Conservation (phyloP, 2,113 vertebrate genomes). For the Mionectes macconnelli region DNA sequence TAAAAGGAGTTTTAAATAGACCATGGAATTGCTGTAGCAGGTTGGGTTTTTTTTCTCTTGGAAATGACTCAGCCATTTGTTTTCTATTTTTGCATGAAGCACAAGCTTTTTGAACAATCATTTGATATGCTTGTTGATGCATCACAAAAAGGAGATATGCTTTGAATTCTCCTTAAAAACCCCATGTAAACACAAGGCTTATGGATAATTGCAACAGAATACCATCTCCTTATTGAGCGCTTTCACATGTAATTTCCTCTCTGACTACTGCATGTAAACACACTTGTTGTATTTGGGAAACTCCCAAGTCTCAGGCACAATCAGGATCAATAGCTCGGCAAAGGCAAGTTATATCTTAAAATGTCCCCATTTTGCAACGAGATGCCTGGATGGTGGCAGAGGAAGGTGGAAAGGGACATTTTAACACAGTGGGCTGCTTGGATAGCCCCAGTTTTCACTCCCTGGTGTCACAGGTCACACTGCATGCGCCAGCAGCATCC, state of each 20-base stretch:
- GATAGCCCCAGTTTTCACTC: background rate
- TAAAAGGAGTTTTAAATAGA: constrained; percentile 79
- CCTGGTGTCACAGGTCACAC: background rate
- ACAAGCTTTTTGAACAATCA: constrained; percentile 74
- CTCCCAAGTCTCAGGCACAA: constrained; percentile 50
- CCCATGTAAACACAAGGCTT: constrained; percentile 87
- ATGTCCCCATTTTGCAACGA: background rate
- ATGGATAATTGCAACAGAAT: constrained; percentile 81
- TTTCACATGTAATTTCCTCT: constrained; percentile 80
- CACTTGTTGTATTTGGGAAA: constrained; percentile 73
- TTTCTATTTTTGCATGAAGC: constrained; percentile 76
- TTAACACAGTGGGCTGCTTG: background rate
- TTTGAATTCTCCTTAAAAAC: constrained; percentile 84
- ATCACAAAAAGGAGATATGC: constrained; percentile 80
- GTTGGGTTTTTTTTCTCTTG: constrained; percentile 43
- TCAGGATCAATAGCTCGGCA: constrained; percentile 59
- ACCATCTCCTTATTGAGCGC: constrained; percentile 73
- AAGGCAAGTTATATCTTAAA: constrained; percentile 5
- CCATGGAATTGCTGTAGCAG: constrained; percentile 73
- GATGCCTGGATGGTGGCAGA: background rate
- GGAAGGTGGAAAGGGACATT: background rate
- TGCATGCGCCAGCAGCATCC: background rate
- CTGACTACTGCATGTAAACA: constrained; percentile 81
- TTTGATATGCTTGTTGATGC: constrained; percentile 84
- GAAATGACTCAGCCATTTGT: constrained; percentile 81